Conservation (phyloP, 1,140 invertebrate species). For the Brachionus plicatilis region DNA sequence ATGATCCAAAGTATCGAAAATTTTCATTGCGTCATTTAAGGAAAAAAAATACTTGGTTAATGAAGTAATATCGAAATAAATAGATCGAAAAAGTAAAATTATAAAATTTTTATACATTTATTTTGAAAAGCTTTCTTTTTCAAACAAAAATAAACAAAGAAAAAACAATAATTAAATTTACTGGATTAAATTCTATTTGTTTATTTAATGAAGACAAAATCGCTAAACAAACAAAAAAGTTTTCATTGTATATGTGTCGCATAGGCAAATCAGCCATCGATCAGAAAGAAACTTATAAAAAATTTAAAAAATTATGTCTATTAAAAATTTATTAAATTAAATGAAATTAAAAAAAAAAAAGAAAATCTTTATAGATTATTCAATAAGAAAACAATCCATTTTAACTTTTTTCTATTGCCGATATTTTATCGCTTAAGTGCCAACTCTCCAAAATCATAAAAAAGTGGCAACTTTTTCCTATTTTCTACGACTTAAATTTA, state of each 20-base stretch:
- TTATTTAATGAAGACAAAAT: not conserved
- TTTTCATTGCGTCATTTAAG: too few relatives aligned
- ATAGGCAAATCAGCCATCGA: not conserved
- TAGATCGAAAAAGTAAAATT: not conserved
- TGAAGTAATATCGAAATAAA: too few relatives aligned
- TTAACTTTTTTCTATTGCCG: not conserved
- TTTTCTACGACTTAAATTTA: conserved; percentile 5
- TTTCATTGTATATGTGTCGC: not conserved
- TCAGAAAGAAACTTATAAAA: not conserved
- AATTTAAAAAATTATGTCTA: not conserved
- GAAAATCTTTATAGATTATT: not conserved
- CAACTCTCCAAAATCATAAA: not conserved
- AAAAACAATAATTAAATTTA: not conserved
- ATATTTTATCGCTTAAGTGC: not conserved
- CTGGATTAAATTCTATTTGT: not conserved
- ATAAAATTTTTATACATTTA: not conserved
- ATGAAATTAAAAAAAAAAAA: not conserved
- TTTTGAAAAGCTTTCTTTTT: too few relatives aligned
- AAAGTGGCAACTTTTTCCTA: not conserved
- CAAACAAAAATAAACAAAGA: not conserved
- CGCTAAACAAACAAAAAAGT: not conserved
- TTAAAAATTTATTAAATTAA: not conserved
- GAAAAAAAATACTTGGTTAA: too few relatives aligned
- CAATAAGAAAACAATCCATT: not conserved
- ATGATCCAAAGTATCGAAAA: too few relatives aligned